These are phyloP conservation scores for Orgyia antiqua DNA, from an alignment of 2,888 invertebrate species.

Conservation along the genomic window DNA sequence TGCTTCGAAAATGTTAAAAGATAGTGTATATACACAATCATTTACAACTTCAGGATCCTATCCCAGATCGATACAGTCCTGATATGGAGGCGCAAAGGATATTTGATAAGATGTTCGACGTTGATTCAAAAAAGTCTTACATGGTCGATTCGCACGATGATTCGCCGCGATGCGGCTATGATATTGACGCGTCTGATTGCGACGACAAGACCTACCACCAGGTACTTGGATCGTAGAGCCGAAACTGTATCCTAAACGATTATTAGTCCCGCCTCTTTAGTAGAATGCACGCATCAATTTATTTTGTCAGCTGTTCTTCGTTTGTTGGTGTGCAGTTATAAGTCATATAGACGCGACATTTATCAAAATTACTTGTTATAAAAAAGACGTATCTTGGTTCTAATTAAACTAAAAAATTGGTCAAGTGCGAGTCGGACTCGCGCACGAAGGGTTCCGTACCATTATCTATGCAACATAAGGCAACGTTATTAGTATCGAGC, in stretches of 20 bases:
- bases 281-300: conserved; percentile 74
- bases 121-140: conserved; percentile 69
- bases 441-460: no score
- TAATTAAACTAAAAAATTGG: no score
- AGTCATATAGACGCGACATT: conserved; percentile 42
- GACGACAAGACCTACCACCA: conserved; percentile 72
- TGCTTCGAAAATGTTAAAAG: conserved; percentile 7
- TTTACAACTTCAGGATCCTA: conserved; percentile 73
- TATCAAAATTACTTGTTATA: no score
- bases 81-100: conserved; percentile 77
- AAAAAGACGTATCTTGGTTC: no score
- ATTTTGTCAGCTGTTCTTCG: conserved; percentile 58
- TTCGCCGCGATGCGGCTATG: conserved; percentile 71
- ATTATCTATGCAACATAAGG: no score
- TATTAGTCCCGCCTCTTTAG: conserved; percentile 62
- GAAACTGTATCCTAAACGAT: conserved; percentile 54
- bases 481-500: no score
- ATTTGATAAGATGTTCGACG: conserved; percentile 79
- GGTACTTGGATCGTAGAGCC: conserved; percentile 67
- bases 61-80: conserved; percentile 77
- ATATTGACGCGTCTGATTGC: conserved; percentile 72
- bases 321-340: conserved; percentile 42
- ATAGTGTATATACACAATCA: conserved; percentile 47
- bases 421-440: no score
- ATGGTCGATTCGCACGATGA: conserved; percentile 62